phyloP scores from a whole-genome alignment of 2,113 vertebrate genomes.

The Chauna torquata region DNA sequence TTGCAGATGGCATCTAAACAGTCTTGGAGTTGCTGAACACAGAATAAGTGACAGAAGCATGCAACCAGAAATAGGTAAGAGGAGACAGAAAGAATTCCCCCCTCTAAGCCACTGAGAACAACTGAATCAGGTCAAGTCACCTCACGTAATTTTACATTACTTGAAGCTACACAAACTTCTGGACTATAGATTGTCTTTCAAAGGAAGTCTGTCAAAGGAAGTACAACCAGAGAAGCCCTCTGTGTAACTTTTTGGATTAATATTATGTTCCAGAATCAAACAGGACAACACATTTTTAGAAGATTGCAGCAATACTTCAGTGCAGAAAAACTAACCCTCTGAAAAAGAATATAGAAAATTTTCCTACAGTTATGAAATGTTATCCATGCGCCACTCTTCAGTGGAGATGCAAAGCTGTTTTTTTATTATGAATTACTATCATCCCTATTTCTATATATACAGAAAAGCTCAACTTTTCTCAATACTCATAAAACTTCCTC shows the following conservation, averaged over 20 bases:
- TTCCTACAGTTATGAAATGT: background rate
- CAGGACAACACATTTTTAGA: background rate
- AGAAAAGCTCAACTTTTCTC: background rate
- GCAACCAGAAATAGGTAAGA: background rate
- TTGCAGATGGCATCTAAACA: background rate
- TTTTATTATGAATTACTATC: background rate
- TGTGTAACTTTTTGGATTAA: background rate
- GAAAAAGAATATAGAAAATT: background rate
- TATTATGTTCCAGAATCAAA: background rate
- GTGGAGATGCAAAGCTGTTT: background rate
- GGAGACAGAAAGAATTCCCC: background rate
- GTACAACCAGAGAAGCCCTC: background rate
- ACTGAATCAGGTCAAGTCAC: background rate
- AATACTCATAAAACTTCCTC: background rate
- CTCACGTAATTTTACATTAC: background rate
- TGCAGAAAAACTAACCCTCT: background rate
- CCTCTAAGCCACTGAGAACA: background rate
- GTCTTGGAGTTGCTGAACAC: accelerated
- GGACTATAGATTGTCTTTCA: background rate
- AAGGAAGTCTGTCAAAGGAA: background rate
- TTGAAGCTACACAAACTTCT: background rate
- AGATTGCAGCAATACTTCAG: background rate
- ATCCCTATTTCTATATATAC: background rate
- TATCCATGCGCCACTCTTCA: background rate
- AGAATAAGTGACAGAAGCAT: background rate